A percentile compares a stretch with the other conserved stretches of the same genome.
Conservation (phyloP, 2,797 vertebrate genomes). For the Parauchenoglanis punctatus region DNA sequence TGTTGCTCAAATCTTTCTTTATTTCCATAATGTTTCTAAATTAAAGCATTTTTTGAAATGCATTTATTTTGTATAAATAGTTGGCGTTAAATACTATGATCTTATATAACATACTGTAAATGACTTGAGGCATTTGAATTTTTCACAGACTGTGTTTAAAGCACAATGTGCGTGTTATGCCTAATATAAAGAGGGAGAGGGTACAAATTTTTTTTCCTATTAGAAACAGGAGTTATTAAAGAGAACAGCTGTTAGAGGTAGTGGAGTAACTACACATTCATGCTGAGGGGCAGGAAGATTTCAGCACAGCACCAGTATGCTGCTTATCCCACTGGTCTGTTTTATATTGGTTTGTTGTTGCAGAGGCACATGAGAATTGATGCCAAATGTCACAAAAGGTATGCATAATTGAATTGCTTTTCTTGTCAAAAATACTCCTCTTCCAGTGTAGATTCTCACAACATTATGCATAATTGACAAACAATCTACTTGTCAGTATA, state of each 20-base stretch:
- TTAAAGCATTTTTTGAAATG: neutral
- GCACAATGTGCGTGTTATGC: neutral
- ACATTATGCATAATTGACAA: neutral
- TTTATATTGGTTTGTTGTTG: slow-evolving; percentile 13
- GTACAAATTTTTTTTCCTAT: neutral
- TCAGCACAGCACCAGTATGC: neutral
- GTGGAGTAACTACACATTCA: neutral
- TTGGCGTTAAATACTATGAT: neutral
- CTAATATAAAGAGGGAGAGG: neutral
- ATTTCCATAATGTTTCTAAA: neutral
- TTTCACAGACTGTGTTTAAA: neutral
- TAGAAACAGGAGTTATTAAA: neutral
- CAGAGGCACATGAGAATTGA: neutral
- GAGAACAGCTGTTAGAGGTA: neutral
- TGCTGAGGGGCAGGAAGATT: neutral
- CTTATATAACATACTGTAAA: neutral
- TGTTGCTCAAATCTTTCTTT: neutral
- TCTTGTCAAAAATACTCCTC: neutral
- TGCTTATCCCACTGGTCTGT: slow-evolving; percentile 2
- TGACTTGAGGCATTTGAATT: neutral
- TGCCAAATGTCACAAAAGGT: neutral
- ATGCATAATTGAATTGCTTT: neutral
- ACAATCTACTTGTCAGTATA: neutral
- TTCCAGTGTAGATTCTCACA: neutral
- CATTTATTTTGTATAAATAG: neutral